phyloP scores from a whole-genome alignment of 2,113 vertebrate species.

The Hystrix cristata region DNA sequence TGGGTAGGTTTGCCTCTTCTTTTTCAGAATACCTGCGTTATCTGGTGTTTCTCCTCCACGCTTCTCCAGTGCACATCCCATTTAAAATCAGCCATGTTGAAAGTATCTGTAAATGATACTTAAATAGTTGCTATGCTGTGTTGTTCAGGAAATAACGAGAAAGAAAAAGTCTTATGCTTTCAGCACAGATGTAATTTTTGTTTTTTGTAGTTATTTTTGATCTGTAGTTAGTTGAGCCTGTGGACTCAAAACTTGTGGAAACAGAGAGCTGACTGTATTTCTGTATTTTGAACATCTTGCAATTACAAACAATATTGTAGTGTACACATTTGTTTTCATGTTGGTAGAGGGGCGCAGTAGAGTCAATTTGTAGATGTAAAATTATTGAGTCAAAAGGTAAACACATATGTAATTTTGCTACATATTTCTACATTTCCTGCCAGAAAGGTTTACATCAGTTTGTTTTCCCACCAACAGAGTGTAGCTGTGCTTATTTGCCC shows the following conservation, averaged over 20 bases:
- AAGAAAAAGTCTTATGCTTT: background rate
- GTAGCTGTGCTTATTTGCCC: background rate
- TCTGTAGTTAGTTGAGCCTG: background rate
- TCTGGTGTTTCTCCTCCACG: background rate
- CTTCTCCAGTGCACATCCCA: background rate
- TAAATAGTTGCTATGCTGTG: background rate
- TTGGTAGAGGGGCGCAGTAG: background rate
- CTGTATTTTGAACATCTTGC: background rate
- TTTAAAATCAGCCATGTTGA: background rate
- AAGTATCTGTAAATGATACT: background rate
- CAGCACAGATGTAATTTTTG: background rate
- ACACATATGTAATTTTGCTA: background rate
- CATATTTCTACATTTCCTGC: background rate
- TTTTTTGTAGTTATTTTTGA: background rate
- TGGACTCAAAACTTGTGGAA: background rate
- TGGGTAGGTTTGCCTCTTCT: background rate
- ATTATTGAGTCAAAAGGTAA: constrained; percentile 10
- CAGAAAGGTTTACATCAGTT: background rate
- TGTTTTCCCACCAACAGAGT: background rate
- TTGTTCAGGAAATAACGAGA: background rate
- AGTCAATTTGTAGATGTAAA: background rate
- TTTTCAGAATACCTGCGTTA: background rate
- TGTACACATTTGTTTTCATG: background rate
- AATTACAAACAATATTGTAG: background rate
- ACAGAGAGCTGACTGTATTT: background rate